phyloP scores from a whole-genome alignment of 2,113 vertebrate species.

The Onychorhynchus coronatus region DNA sequence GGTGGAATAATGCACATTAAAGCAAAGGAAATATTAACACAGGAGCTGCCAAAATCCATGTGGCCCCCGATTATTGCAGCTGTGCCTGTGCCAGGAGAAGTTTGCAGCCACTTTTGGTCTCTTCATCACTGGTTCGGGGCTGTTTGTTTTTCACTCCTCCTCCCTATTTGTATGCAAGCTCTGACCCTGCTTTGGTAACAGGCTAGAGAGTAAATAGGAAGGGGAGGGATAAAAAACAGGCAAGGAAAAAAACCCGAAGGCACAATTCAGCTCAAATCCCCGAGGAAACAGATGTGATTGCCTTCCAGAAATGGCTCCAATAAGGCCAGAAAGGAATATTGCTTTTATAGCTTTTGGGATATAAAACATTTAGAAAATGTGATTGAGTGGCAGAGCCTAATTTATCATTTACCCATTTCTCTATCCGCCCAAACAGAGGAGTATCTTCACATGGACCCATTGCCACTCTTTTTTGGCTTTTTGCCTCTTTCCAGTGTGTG shows the following conservation, averaged over 20 bases:
- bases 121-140: neutral
- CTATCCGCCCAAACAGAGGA: neutral
- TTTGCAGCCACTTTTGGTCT: neutral
- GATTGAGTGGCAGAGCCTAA: slow-evolving; percentile 73
- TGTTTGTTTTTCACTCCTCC: neutral
- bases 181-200: slow-evolving; percentile 63
- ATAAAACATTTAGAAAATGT: slow-evolving; percentile 80
- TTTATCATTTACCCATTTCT: slow-evolving; percentile 71
- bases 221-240: neutral
- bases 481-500: neutral
- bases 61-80: neutral
- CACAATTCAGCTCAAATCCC: slow-evolving; percentile 71
- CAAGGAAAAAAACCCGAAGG: neutral
- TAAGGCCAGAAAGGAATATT: slow-evolving; percentile 80
- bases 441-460: accelerated
- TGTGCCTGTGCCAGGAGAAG: neutral
- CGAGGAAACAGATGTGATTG: slow-evolving; percentile 76
- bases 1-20: neutral
- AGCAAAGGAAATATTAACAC: accelerated
- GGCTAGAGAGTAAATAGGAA: slow-evolving; percentile 73
- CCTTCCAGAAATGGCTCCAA: slow-evolving; percentile 76
- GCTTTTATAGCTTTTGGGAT: slow-evolving; percentile 81
- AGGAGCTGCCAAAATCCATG: neutral
- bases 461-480: neutral
- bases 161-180: slow-evolving; percentile 68